Percentiles rank a stretch among this genome's conserved stretches.
phyloP scores from a whole-genome alignment of 2,113 vertebrate species.

The Polypterus bichir region DNA sequence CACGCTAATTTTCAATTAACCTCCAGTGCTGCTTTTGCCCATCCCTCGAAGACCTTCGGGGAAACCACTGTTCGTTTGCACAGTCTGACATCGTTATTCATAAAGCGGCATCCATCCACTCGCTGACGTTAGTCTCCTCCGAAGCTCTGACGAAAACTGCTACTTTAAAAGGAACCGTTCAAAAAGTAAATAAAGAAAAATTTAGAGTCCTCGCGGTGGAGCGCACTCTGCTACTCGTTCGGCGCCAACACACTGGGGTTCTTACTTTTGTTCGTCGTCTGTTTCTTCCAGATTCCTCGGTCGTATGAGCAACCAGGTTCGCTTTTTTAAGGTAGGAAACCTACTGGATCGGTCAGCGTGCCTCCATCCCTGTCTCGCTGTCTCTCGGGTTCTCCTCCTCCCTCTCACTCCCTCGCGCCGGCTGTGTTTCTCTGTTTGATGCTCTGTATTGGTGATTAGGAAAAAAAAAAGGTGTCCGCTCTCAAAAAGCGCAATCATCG shows the following conservation, averaged over 20 bases:
- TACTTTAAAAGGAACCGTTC: constrained; percentile 55
- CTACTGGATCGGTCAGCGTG: constrained; percentile 5
- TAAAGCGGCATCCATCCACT: constrained; percentile 36
- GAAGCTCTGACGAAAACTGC: constrained; percentile 59
- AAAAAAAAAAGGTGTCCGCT: too few species aligned
- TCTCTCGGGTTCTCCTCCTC: neutral
- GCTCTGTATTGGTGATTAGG: too few species aligned
- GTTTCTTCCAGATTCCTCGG: neutral
- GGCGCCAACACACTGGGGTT: constrained; percentile 18
- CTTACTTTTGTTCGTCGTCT: neutral
- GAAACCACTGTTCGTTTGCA: constrained; percentile 30
- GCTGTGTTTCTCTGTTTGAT: neutral
- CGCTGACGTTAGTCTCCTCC: constrained; percentile 50
- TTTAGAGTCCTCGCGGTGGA: neutral
- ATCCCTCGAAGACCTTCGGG: constrained; percentile 42
- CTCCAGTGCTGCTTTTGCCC: constrained; percentile 40
- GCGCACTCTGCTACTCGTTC: constrained; percentile 1
- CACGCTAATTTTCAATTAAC: constrained; percentile 43
- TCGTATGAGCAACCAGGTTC: constrained; percentile 2
- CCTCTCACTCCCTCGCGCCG: neutral
- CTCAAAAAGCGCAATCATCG: too few species aligned
- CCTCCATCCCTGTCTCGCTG: neutral
- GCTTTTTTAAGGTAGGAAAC: neutral
- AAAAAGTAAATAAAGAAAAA: constrained; percentile 19
- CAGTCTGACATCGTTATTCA: constrained; percentile 45